Percentiles rank a stretch among this genome's conserved stretches.
Evolutionary conservation across 1,140 invertebrate genomes (phyloP).

Genomic region (Ectropis grisescens): DNA sequence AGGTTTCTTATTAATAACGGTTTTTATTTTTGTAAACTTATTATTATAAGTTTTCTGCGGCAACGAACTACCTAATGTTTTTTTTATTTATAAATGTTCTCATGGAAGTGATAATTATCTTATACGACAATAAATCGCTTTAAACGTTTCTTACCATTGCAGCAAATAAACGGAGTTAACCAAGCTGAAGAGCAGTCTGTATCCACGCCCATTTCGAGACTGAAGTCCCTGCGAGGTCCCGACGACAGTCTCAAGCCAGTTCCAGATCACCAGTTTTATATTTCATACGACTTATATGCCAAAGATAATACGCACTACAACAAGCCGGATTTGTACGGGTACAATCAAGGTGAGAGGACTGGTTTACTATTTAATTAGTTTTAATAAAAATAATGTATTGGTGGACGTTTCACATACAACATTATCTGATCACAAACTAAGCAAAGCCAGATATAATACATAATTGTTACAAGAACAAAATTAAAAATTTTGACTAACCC

Average conservation of each 20-base stretch:
- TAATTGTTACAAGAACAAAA: too few species aligned
- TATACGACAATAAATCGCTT: too few species aligned
- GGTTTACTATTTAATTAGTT: background rate
- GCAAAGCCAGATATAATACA: too few species aligned
- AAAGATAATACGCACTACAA: constrained; percentile 87
- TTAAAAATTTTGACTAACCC: too few species aligned
- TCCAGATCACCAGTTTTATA: constrained; percentile 83
- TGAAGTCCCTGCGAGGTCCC: constrained; percentile 72
- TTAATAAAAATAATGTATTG: background rate
- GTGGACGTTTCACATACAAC: too few species aligned
- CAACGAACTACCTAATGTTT: too few species aligned
- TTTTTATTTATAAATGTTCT: too few species aligned
- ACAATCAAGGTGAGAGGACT: constrained; percentile 73
- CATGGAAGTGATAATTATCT: too few species aligned
- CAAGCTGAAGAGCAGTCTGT: constrained; percentile 76
- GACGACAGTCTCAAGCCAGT: constrained; percentile 71
- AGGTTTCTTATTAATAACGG: too few species aligned
- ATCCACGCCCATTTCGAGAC: constrained; percentile 77
- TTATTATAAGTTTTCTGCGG: too few species aligned
- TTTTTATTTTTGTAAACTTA: too few species aligned
- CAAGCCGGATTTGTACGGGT: constrained; percentile 78
- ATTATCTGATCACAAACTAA: too few species aligned
- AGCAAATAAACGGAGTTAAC: constrained; percentile 88
- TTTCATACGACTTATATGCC: constrained; percentile 89
- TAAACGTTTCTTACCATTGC: constrained; percentile 3